A percentile compares a stretch with the other conserved stretches of the same genome.
These are phyloP conservation scores for Tipula confusa DNA, from an alignment of 2,888 invertebrate species.

Conservation along the genomic window DNA sequence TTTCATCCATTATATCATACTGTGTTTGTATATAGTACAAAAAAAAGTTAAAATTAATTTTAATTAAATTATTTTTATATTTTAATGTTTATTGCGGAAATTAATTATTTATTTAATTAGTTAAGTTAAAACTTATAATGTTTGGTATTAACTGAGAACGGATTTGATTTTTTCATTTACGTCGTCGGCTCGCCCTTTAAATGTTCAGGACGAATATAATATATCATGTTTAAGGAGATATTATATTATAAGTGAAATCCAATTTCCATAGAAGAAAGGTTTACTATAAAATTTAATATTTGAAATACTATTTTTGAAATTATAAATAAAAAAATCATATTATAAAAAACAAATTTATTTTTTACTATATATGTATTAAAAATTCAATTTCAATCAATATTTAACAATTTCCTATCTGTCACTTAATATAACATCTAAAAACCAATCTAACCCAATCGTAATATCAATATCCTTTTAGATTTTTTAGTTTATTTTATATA, in stretches of 20 bases:
- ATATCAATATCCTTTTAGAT: constrained; percentile 3
- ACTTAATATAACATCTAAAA: constrained; percentile 12
- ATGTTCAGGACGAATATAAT: neutral
- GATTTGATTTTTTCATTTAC: neutral
- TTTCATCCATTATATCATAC: neutral
- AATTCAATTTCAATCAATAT: constrained; percentile 20
- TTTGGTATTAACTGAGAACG: neutral
- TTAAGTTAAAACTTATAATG: neutral
- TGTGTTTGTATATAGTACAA: neutral
- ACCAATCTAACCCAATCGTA: constrained; percentile 20
- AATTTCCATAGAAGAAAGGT: neutral
- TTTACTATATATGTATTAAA: neutral
- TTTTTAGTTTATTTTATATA: constrained; percentile 1
- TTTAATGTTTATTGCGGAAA: constrained; percentile 25
- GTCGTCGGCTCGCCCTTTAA: neutral
- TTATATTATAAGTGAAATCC: neutral
- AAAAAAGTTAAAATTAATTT: neutral
- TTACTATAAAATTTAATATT: neutral
- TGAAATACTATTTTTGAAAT: neutral
- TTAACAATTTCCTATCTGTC: constrained; percentile 12
- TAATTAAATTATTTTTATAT: constrained; percentile 21
- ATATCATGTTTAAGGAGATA: neutral
- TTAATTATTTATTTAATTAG: constrained; percentile 20
- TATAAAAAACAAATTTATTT: neutral
- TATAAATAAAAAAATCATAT: neutral